A percentile compares a stretch with the other conserved stretches of the same genome.
Conservation (phyloP, 2,888 invertebrate genomes). For the Synanthedon formicaeformis region DNA sequence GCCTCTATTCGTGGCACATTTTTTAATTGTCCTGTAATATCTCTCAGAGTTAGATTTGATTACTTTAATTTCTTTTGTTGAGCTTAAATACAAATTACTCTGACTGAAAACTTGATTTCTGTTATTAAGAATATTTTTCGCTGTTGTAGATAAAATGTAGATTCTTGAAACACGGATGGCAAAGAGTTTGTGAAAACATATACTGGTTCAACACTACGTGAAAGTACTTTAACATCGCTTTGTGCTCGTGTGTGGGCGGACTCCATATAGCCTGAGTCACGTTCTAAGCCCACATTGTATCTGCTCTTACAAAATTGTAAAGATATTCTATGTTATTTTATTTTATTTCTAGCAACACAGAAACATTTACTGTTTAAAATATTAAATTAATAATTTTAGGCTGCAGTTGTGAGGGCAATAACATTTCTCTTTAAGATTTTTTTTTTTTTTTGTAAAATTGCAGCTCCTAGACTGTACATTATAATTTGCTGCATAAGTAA, state of each 20-base stretch:
- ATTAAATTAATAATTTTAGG: too few species aligned
- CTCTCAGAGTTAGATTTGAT: background rate
- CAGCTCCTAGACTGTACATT: too few species aligned
- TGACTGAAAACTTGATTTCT: background rate
- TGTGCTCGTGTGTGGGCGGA: background rate
- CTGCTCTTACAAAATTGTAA: too few species aligned
- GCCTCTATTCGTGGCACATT: slow-evolving; percentile 16
- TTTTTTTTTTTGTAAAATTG: too few species aligned
- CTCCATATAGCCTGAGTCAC: background rate
- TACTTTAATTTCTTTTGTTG: background rate
- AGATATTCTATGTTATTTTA: too few species aligned
- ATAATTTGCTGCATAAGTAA: too few species aligned
- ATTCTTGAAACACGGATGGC: background rate
- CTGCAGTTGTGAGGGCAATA: too few species aligned
- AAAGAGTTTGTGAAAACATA: background rate
- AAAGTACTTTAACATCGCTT: background rate
- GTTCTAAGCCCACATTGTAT: too few species aligned
- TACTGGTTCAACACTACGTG: background rate
- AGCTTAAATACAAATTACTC: background rate
- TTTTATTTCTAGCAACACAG: too few species aligned
- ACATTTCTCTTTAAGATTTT: too few species aligned
- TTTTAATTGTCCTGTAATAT: background rate
- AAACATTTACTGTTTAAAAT: too few species aligned
- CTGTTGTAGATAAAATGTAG: background rate
- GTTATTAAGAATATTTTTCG: background rate